Conservation (phyloP, 2,797 vertebrate genomes). For the Atherinosoma microstoma region DNA sequence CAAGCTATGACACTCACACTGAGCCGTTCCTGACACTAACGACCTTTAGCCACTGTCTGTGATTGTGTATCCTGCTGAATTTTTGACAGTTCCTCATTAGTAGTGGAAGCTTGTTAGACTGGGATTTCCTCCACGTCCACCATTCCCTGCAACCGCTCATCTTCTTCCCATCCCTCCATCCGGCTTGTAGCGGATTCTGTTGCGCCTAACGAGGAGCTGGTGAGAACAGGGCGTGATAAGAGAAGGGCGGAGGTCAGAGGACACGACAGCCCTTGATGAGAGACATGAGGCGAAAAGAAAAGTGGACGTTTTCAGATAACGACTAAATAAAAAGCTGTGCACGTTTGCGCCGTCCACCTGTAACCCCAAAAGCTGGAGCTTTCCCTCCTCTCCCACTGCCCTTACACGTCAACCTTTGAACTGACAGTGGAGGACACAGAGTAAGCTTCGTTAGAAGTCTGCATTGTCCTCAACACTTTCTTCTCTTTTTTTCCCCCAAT, state of each 20-base stretch:
- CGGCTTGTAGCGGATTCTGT: conserved; percentile 16
- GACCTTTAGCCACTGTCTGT: conserved; percentile 56
- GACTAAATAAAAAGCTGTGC: conserved; percentile 38
- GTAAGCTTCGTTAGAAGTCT: conserved; percentile 61
- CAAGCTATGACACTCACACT: conserved; percentile 25
- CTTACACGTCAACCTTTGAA: conserved; percentile 42
- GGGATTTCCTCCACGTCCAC: conserved; percentile 30
- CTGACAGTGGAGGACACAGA: conserved; percentile 53
- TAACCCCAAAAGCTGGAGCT: conserved; percentile 25
- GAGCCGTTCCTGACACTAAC: conserved; percentile 58
- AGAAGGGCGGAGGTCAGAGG: conserved; percentile 52
- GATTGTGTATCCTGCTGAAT: conserved; percentile 42
- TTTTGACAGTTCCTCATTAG: conserved; percentile 77
- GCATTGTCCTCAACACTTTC: conserved; percentile 24
- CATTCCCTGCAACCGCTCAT: conserved; percentile 26
- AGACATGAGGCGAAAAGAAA: conserved; percentile 9
- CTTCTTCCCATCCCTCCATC: conserved; percentile 25
- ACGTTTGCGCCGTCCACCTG: conserved; percentile 38
- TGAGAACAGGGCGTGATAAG: conserved; percentile 36
- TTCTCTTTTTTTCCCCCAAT: neutral
- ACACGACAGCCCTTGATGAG: conserved; percentile 31
- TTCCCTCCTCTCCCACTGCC: conserved; percentile 19
- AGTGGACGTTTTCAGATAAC: conserved; percentile 9
- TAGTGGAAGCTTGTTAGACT: conserved; percentile 46
- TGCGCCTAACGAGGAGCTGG: conserved; percentile 51